These are phyloP conservation scores for Olivierus martensii DNA, from an alignment of 1,140 invertebrate genomes.

Conservation along the genomic window DNA sequence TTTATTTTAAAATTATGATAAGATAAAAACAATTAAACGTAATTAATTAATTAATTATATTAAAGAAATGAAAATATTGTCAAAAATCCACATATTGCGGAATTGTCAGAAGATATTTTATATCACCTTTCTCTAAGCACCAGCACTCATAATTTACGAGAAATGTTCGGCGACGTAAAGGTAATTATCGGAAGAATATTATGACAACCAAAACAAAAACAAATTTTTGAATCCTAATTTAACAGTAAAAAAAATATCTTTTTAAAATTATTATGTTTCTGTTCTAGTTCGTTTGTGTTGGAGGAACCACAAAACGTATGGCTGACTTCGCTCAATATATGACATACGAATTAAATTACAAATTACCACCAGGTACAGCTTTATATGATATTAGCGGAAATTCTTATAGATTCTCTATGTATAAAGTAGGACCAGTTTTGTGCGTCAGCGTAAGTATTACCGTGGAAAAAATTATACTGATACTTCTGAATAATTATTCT, in stretches of 20 bases:
- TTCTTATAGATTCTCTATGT: constrained; percentile 92
- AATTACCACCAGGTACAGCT: constrained; percentile 70
- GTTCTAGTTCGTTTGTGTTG: constrained; percentile 89
- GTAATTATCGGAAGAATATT: too few relatives aligned
- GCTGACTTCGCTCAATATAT: constrained; percentile 82
- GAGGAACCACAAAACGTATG: constrained; percentile 89
- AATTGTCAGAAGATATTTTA: constrained; percentile 85
- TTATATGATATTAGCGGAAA: constrained; percentile 78
- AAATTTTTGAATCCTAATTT: too few relatives aligned
- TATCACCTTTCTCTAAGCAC: constrained; percentile 88
- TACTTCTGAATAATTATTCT: too few relatives aligned
- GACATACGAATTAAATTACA: constrained; percentile 73
- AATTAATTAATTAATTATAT: constrained; percentile 27
- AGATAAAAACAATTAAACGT: too few relatives aligned
- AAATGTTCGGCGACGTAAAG: constrained; percentile 94
- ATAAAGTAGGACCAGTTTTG: constrained; percentile 89
- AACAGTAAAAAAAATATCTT: too few relatives aligned
- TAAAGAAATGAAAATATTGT: too few relatives aligned
- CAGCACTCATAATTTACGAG: constrained; percentile 77
- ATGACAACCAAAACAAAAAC: too few relatives aligned
- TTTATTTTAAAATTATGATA: too few relatives aligned
- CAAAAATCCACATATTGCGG: constrained; percentile 65
- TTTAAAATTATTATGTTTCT: too few relatives aligned
- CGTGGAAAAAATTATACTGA: too few relatives aligned
- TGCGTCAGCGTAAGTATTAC: constrained; percentile 74